A percentile compares a stretch with the other conserved stretches of the same genome.
phyloP scores from a whole-genome alignment of 2,113 vertebrate species.

The Tetraodon nigroviridis region DNA sequence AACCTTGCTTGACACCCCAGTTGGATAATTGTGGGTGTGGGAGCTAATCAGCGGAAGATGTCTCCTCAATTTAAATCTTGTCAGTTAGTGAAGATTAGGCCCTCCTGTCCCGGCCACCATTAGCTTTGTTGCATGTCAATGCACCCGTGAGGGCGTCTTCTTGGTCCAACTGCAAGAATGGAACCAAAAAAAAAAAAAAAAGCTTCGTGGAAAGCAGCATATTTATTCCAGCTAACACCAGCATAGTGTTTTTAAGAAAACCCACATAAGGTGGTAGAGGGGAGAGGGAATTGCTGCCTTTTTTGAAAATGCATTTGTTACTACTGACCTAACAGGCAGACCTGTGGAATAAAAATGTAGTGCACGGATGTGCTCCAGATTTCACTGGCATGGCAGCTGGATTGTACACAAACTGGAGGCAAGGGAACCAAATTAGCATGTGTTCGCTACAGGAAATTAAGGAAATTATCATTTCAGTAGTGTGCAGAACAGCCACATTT shows the following conservation, averaged over 20 bases:
- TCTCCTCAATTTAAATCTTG: slow-evolving; percentile 99
- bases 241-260: slow-evolving; percentile 53
- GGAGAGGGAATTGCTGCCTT: slow-evolving; percentile 50
- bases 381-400: slow-evolving; percentile 22
- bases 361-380: slow-evolving; percentile 54
- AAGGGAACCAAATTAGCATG: slow-evolving; percentile 17
- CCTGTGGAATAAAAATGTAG: slow-evolving; percentile 54
- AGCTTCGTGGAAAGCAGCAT: slow-evolving; percentile 57
- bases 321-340: slow-evolving; percentile 60
- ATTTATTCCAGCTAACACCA: slow-evolving; percentile 67
- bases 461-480: slow-evolving; percentile 40
- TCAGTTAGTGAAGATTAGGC: slow-evolving; percentile 99
- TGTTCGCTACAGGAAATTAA: slow-evolving; percentile 30
- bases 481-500: neutral
- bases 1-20: slow-evolving; percentile 99
- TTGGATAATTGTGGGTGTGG: slow-evolving; percentile 99
- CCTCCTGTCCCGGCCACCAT: slow-evolving; percentile 95
- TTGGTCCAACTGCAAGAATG: slow-evolving; percentile 81
- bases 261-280: slow-evolving; percentile 29
- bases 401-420: slow-evolving; percentile 35
- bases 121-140: slow-evolving; percentile 99
- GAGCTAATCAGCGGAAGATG: slow-evolving; percentile 99
- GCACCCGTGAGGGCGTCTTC: slow-evolving; percentile 88
- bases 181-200: slow-evolving; percentile 61
- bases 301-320: slow-evolving; percentile 69